Percentiles rank a stretch among this genome's conserved stretches.
Conservation (phyloP, 2,797 vertebrate genomes). For the Pagetopsis macropterus region DNA sequence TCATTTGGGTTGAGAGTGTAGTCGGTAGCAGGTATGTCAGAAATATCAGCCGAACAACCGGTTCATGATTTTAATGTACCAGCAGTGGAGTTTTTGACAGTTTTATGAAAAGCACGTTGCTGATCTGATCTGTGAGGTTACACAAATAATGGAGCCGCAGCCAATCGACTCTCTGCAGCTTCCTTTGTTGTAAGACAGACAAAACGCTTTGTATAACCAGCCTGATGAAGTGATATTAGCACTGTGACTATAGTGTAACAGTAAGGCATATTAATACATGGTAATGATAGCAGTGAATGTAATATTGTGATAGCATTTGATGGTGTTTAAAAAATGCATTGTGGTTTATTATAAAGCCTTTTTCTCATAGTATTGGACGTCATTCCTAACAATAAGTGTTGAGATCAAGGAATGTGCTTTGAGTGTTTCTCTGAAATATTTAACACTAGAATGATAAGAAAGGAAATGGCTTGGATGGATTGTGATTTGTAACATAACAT, state of each 20-base stretch:
- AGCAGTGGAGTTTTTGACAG: conserved; percentile 26
- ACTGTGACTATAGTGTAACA: conserved; percentile 45
- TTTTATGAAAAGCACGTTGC: conserved; percentile 36
- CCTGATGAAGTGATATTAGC: conserved; percentile 57
- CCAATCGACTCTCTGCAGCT: conserved; percentile 36
- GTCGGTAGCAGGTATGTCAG: background rate
- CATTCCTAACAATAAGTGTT: background rate
- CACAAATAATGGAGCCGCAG: conserved; percentile 57
- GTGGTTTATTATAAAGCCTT: conserved; percentile 3
- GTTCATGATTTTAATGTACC: background rate
- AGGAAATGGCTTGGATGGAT: no score
- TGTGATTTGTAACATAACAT: no score
- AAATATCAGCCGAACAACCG: conserved; percentile 9
- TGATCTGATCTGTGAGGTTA: conserved; percentile 48
- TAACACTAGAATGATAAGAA: no score
- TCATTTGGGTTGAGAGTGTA: background rate
- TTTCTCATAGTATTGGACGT: conserved; percentile 9
- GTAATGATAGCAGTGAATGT: conserved; percentile 16
- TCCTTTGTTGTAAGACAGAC: conserved; percentile 52
- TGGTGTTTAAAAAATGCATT: conserved; percentile 29
- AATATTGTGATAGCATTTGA: conserved; percentile 9
- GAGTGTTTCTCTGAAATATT: background rate
- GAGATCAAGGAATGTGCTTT: background rate
- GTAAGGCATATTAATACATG: conserved; percentile 27
- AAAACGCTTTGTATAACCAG: conserved; percentile 52